Percentiles rank a stretch among this genome's conserved stretches.
phyloP scores from a whole-genome alignment of 2,888 invertebrate species.

The Ypsolopha sequella region DNA sequence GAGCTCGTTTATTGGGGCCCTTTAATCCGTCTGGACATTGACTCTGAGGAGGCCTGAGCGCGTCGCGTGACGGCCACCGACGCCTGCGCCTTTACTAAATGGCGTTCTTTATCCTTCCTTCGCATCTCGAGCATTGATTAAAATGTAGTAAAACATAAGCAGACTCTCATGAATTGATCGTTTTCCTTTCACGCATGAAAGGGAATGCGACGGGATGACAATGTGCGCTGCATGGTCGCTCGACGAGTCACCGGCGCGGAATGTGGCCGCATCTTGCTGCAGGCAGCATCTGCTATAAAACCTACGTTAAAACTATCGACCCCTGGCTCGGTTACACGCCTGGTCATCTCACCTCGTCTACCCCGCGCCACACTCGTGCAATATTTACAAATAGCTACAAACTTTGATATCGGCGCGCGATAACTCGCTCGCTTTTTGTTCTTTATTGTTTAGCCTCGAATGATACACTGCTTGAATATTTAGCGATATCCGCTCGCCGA shows the following conservation, averaged over 20 bases:
- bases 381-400: neutral
- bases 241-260: constrained; percentile 49
- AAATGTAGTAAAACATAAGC: constrained; percentile 36
- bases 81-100: constrained; percentile 18
- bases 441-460: constrained; percentile 60
- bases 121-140: constrained; percentile 19
- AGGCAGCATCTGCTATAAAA: constrained; percentile 22
- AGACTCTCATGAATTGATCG: neutral
- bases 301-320: constrained; percentile 6
- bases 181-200: constrained; percentile 6
- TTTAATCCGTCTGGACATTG: constrained; percentile 68
- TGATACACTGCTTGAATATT: constrained; percentile 70
- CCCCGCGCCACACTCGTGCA: neutral
- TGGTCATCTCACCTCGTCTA: too few species aligned
- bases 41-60: constrained; percentile 32
- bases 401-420: constrained; percentile 18
- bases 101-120: constrained; percentile 26
- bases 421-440: constrained; percentile 46
- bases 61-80: constrained; percentile 10
- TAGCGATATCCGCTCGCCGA: constrained; percentile 60
- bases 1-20: constrained; percentile 58
- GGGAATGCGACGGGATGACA: constrained; percentile 7
- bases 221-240: constrained; percentile 2
- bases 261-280: constrained; percentile 36
- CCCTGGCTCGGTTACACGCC: neutral